Base-by-base conservation (phyloP, 1,140 invertebrate species). In the Plodia interpunctella region DNA sequence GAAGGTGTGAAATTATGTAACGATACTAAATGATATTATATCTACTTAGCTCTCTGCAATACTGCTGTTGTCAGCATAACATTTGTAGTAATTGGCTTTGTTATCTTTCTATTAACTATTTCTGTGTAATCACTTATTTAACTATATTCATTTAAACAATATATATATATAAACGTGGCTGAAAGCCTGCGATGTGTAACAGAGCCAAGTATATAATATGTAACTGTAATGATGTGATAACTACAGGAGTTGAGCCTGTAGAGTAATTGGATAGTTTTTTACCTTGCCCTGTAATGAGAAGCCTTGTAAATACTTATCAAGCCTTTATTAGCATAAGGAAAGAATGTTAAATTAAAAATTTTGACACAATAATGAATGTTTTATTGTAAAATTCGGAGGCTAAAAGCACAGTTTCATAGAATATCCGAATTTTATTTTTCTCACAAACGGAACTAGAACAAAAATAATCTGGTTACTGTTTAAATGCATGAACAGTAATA, bases 281-380 rank as follows among this genome's bases (percentile, higher is more conserved):
- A 87, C 83, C 82, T 87, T 87, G 83, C 81, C 82, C 80, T 85
- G 80, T 87, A 85, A 80, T 88, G 80, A 44, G 30, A 87, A 84
- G 81, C 83, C 86, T 83, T 88, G 86, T 88, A 88, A 79, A 88
- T 88, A 88, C 75, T 76, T 81, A 83, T 75, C 72, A 83, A 86
- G 83, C 83, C 83, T 88, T 88, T 88, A 83, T 70, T 80, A 86
- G 76, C 68, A 59, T 88, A 88, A 88, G 83, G 67, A 81, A 78
- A 79, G 72, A 86, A 87, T 87, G 86, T 88, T 88, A 70, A 86
- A 80, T 80, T 25, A 80, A 86, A 87, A 69, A 71, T 82, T 82
- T 86, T 78, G 74, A 78, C 63, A 44, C 38, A 44, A 44, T 15
- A 44, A 32, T 8, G 30, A 83, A 72, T 84, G 72, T 84, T 85